Conservation (phyloP, 2,888 invertebrate species). For the Drosophila dives region DNA sequence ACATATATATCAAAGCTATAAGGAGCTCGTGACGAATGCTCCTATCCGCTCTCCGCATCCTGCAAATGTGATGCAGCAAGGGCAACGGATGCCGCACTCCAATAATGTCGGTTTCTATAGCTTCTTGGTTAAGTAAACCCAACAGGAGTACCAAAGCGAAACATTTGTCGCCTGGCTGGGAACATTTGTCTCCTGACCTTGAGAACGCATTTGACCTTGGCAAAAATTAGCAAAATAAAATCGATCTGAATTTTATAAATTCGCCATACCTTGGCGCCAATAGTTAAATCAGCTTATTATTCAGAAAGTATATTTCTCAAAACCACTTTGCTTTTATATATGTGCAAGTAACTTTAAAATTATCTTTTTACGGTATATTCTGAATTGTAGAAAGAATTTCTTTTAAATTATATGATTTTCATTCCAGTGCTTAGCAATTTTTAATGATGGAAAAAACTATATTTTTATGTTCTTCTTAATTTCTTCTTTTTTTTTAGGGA, state of each 20-base stretch:
- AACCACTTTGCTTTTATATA: background rate
- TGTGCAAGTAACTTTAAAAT: background rate
- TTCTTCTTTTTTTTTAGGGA: background rate
- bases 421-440: background rate
- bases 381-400: background rate
- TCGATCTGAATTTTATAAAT: background rate
- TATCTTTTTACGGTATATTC: background rate
- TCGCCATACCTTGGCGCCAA: background rate
- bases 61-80: conserved; percentile 44
- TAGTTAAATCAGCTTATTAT: background rate
- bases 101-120: conserved; percentile 71
- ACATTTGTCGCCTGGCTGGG: conserved; percentile 65
- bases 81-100: conserved; percentile 74
- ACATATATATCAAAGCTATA: conserved; percentile 18
- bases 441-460: background rate
- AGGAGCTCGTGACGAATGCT: conserved; percentile 61
- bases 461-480: too few relatives aligned
- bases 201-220: background rate
- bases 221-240: background rate
- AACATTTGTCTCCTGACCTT: conserved; percentile 27
- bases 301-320: background rate
- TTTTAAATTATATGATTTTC: background rate
- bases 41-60: conserved; percentile 17
- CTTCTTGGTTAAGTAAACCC: conserved; percentile 71
- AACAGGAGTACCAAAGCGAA: conserved; percentile 58